These are phyloP conservation scores for Anabas testudineus DNA, from an alignment of 2,797 vertebrate species.

Conservation along the genomic window DNA sequence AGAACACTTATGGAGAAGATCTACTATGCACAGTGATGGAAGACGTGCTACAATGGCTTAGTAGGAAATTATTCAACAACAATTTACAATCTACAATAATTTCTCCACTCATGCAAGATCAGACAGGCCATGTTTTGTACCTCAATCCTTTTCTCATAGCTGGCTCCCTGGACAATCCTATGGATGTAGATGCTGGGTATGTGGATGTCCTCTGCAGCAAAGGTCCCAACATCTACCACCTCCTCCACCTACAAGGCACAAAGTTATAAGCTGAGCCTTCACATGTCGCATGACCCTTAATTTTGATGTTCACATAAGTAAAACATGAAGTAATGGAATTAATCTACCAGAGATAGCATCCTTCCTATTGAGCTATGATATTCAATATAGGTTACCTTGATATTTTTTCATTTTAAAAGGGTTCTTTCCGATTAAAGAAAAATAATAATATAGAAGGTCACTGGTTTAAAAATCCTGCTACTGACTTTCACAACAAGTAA, in stretches of 20 bases:
- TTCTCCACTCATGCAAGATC: background rate
- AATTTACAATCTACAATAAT: background rate
- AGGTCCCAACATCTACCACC: constrained; percentile 93
- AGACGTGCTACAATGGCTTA: constrained; percentile 11
- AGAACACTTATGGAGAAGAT: constrained; percentile 18
- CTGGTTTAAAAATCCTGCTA: background rate
- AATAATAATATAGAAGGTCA: constrained; percentile 11
- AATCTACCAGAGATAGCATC: constrained; percentile 47
- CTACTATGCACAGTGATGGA: constrained; percentile 17
- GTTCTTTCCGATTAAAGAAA: background rate
- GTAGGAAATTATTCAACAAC: background rate
- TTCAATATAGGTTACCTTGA: too few relatives aligned
- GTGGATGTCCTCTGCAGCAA: constrained; percentile 95
- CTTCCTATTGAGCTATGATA: constrained; percentile 35
- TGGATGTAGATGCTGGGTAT: constrained; percentile 96
- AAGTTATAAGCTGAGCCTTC: constrained; percentile 30
- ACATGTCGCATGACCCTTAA: constrained; percentile 21
- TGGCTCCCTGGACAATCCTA: constrained; percentile 90
- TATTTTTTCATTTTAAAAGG: background rate
- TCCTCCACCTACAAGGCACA: constrained; percentile 91
- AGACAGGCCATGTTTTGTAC: constrained; percentile 74
- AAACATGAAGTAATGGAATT: constrained; percentile 30
- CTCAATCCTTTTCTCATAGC: constrained; percentile 98
- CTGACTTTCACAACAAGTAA: constrained; percentile 17
- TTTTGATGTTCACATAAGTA: constrained; percentile 52